These are phyloP conservation scores for Polyergus mexicanus DNA, from an alignment of 1,140 invertebrate species.

Conservation along the genomic window DNA sequence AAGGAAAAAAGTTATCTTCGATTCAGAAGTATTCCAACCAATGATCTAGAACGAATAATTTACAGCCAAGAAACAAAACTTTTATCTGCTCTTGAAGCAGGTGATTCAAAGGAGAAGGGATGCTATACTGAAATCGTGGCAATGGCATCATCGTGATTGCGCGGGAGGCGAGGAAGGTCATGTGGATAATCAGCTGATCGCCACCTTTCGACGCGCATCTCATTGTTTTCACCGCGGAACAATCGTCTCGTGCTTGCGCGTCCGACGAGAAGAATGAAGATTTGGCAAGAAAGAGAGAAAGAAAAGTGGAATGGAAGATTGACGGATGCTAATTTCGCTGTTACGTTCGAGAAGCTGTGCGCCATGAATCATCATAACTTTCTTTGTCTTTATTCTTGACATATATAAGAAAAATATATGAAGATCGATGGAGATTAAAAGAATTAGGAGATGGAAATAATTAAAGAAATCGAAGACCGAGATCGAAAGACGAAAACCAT, in stretches of 20 bases:
- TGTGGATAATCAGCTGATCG: slow-evolving; percentile 27
- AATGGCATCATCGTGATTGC: slow-evolving; percentile 25
- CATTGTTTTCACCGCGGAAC: slow-evolving; percentile 77
- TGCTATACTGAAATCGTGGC: slow-evolving; percentile 12
- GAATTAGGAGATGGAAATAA: neutral
- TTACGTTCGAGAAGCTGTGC: neutral
- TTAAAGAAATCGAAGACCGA: slow-evolving; percentile 2
- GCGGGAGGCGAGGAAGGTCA: slow-evolving; percentile 48
- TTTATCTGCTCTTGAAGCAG: neutral
- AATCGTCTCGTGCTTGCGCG: slow-evolving; percentile 76
- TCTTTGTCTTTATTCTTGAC: neutral
- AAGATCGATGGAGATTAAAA: slow-evolving; percentile 18
- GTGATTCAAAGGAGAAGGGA: neutral
- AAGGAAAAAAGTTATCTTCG: neutral
- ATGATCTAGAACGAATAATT: neutral
- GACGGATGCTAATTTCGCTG: slow-evolving; percentile 1
- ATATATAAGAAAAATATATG: neutral
- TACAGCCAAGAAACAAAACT: neutral
- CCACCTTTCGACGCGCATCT: slow-evolving; percentile 73
- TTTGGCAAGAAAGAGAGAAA: neutral
- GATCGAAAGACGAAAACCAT: neutral
- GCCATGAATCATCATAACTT: slow-evolving; percentile 4
- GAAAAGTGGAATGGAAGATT: slow-evolving; percentile 17
- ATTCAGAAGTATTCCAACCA: neutral
- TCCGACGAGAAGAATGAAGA: slow-evolving; percentile 43